Percentiles rank a stretch among this genome's conserved stretches.
Evolutionary conservation across 1,140 invertebrate genomes (phyloP).

Genomic region (Temnothorax nylanderi): DNA sequence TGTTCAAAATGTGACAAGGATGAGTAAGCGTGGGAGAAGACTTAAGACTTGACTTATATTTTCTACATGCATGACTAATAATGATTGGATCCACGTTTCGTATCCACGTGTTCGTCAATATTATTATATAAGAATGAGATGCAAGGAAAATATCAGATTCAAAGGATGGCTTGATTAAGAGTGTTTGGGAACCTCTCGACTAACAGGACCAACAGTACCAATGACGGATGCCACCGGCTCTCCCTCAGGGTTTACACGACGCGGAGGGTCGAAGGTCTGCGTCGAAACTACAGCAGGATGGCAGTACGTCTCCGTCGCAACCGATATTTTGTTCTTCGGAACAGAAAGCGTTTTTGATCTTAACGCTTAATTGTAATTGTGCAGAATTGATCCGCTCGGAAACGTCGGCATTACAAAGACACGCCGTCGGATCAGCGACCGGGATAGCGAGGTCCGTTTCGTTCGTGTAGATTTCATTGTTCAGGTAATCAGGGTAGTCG

Average conservation of each 20-base stretch:
- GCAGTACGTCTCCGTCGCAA: not conserved
- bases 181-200: conserved; percentile 43
- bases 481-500: conserved; percentile 63
- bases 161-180: not conserved
- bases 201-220: conserved; percentile 59
- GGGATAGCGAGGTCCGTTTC: conserved; percentile 26
- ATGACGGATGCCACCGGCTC: conserved; percentile 40
- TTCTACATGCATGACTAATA: not conserved
- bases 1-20: not conserved
- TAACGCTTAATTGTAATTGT: not conserved
- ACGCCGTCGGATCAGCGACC: not conserved
- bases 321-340: conserved; percentile 6
- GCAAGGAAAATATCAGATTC: not conserved
- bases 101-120: not conserved
- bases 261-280: conserved; percentile 21
- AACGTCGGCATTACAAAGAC: conserved; percentile 34
- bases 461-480: conserved; percentile 38
- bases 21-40: not conserved
- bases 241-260: conserved; percentile 46
- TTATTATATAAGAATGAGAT: not conserved
- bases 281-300: not conserved
- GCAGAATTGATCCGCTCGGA: conserved; percentile 55
- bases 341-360: conserved; percentile 46
- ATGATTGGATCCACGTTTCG: not conserved
- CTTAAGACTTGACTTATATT: not conserved